Conservation (phyloP, 2,888 invertebrate genomes). For the Ectemnius continuus region DNA sequence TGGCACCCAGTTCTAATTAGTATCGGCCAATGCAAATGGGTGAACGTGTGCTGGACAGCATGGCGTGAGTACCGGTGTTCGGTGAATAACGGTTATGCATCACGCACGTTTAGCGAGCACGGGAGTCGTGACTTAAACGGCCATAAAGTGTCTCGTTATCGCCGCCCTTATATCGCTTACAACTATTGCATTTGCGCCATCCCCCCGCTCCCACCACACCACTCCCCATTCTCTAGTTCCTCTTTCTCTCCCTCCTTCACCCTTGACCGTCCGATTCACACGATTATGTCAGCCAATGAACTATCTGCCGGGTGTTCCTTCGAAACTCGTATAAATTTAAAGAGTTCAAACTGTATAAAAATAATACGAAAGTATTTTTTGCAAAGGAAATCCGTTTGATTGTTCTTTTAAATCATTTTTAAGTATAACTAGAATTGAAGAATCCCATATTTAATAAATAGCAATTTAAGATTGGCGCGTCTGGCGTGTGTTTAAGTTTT, state of each 20-base stretch:
- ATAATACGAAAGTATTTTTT: too few species aligned
- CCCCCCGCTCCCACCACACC: constrained; percentile 1
- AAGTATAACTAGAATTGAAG: too few species aligned
- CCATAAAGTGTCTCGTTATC: constrained; percentile 43
- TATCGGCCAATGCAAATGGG: constrained; percentile 20
- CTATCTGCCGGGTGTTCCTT: too few species aligned
- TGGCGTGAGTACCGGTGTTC: not conserved
- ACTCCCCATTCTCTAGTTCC: not conserved
- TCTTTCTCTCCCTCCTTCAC: not conserved
- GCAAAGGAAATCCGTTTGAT: too few species aligned
- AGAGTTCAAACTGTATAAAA: too few species aligned
- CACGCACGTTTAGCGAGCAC: constrained; percentile 31
- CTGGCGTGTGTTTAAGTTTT: too few species aligned
- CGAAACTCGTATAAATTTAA: too few species aligned
- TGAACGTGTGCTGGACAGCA: constrained; percentile 11
- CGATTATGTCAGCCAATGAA: constrained; percentile 25
- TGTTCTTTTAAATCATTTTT: too few species aligned
- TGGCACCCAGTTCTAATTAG: not conserved
- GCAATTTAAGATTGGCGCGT: too few species aligned
- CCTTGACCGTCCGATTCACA: constrained; percentile 12
- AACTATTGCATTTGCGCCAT: constrained; percentile 17
- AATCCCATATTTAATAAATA: too few species aligned
- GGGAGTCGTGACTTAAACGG: constrained; percentile 26
- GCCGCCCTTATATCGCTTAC: constrained; percentile 18
- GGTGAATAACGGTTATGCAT: constrained; percentile 19